Conservation (phyloP, 2,888 invertebrate species). For the Drosophila anomelani region DNA sequence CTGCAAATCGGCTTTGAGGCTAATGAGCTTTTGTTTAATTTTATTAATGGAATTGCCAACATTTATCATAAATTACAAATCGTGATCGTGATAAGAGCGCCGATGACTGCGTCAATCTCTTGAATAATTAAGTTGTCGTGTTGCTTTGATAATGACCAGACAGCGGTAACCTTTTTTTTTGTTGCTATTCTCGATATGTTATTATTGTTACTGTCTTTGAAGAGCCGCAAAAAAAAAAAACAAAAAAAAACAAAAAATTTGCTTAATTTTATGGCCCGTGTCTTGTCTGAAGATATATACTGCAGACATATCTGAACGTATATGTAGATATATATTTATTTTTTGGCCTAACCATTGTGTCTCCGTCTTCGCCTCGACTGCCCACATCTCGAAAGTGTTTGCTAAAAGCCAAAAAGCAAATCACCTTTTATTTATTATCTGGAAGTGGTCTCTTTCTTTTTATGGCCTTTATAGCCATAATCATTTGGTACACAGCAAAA, state of each 20-base stretch:
- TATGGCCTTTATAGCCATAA: constrained; percentile 24
- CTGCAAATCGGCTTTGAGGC: constrained; percentile 45
- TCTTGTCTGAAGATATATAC: constrained; percentile 28
- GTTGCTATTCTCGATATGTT: constrained; percentile 22
- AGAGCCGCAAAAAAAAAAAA: constrained; percentile 45
- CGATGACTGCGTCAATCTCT: constrained; percentile 36
- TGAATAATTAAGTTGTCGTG: constrained; percentile 76
- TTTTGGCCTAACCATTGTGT: constrained; percentile 39
- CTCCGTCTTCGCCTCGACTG: constrained; percentile 6
- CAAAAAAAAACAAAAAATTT: constrained; percentile 58
- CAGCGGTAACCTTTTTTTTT: constrained; percentile 24
- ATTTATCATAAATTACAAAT: constrained; percentile 81
- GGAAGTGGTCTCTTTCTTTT: constrained; percentile 45
- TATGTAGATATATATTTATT: constrained; percentile 1
- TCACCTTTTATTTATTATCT: constrained; percentile 70
- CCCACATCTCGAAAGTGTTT: constrained; percentile 36
- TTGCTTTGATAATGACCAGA: constrained; percentile 54
- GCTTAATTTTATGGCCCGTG: constrained; percentile 65
- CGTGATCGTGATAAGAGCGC: constrained; percentile 76
- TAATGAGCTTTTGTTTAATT: constrained; percentile 79
- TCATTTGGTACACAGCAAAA: constrained; percentile 1
- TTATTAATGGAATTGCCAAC: constrained; percentile 81
- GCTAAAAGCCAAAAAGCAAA: constrained; percentile 63
- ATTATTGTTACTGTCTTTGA: constrained; percentile 43
- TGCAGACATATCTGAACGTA: not conserved